These are phyloP conservation scores for Drosophila carrolli DNA, from an alignment of 1,140 invertebrate genomes.

Conservation along the genomic window DNA sequence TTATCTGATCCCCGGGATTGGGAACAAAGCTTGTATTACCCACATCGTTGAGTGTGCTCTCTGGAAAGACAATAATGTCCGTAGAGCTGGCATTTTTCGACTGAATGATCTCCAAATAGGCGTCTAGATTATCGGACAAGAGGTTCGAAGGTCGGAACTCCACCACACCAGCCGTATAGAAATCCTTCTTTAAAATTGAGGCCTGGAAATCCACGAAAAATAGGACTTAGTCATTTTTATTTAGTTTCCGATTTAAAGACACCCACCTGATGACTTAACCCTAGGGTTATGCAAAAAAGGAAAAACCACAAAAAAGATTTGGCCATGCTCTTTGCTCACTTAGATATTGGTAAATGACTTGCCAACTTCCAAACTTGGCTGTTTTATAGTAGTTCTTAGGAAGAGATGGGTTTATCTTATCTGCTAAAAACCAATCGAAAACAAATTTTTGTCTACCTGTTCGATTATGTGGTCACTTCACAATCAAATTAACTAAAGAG, in stretches of 20 bases:
- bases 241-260: not conserved
- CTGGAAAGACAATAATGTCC: constrained; percentile 94
- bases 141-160: constrained; percentile 75
- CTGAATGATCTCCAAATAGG: constrained; percentile 65
- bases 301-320: constrained; percentile 2
- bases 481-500: not conserved
- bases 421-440: not conserved
- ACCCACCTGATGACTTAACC: constrained; percentile 43
- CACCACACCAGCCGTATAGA: constrained; percentile 86
- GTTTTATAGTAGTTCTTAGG: constrained; percentile 3
- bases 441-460: not conserved
- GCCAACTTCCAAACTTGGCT: not conserved
- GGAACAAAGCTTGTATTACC: constrained; percentile 58
- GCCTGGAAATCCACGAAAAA: not conserved
- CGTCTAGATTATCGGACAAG: constrained; percentile 18
- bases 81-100: constrained; percentile 75
- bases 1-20: constrained; percentile 7
- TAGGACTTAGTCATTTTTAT: not conserved
- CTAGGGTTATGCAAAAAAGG: not conserved
- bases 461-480: not conserved
- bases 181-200: constrained; percentile 31
- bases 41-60: constrained; percentile 86
- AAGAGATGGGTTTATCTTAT: constrained; percentile 8
- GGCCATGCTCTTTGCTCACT: constrained; percentile 5
- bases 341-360: constrained; percentile 9